Evolutionary conservation across 2,888 invertebrate genomes (phyloP).

Genomic region (Mesorhabditis belari): DNA sequence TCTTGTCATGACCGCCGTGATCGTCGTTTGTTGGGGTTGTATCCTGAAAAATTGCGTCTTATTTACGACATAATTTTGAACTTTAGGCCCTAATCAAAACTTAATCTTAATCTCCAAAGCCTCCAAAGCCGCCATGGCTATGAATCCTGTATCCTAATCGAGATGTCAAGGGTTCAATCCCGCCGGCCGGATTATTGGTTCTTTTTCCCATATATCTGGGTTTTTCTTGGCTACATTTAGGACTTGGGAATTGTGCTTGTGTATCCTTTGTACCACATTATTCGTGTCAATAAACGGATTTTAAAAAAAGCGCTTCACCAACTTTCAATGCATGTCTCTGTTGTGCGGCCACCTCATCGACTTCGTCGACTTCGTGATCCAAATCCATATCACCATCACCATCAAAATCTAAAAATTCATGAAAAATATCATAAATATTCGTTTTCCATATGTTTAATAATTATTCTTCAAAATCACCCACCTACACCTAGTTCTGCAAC

Average conservation of each 20-base stretch:
- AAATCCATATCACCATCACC: conserved; percentile 10
- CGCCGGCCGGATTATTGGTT: too few relatives aligned
- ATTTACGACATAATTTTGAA: too few relatives aligned
- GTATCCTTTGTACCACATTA: too few relatives aligned
- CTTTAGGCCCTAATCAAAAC: too few relatives aligned
- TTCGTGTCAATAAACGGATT: too few relatives aligned
- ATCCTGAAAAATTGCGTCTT: neutral
- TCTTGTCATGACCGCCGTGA: neutral
- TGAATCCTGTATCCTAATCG: too few relatives aligned
- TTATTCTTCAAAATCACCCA: conserved; percentile 2
- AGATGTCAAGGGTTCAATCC: too few relatives aligned
- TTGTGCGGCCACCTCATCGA: conserved; percentile 9
- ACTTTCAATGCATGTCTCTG: conserved; percentile 8
- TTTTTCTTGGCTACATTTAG: too few relatives aligned
- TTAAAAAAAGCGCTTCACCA: neutral
- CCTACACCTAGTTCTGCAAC: conserved; percentile 20
- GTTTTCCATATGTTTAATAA: neutral
- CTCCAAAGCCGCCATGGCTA: too few relatives aligned
- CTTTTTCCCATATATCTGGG: too few relatives aligned
- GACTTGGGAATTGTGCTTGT: too few relatives aligned
- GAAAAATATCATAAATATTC: neutral
- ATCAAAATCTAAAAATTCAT: conserved; percentile 8
- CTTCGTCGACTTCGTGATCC: conserved; percentile 8
- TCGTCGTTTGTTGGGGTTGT: neutral
- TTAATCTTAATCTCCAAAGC: too few relatives aligned